Base-by-base conservation (phyloP, 2,113 vertebrate species). In the Prolemur simus region DNA sequence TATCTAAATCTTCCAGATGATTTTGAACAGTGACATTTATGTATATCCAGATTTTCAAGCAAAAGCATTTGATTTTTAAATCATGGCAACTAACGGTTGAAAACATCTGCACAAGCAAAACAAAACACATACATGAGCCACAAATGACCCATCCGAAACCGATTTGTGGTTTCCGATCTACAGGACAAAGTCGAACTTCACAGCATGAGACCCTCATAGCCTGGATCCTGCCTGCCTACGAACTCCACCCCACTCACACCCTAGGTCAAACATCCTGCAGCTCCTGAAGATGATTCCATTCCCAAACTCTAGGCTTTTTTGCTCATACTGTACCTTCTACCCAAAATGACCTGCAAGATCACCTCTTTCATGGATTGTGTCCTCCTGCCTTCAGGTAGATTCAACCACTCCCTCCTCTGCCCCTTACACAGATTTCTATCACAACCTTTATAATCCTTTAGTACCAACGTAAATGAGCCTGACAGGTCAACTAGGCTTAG, bases 21-120 rank as follows among this genome's bases (percentile, higher is more conserved):
- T 32, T 52, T 0, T 81, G 25, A 81, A 27, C 34, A 17, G 39
- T 9, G 5, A 68, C 15, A 6, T 85, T 92, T 54, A 17, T 21
- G 27, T 12, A 34, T 6, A 34, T 6, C 23, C 64, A 86, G 9
- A 66, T 69, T 73, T 64, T 81, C 80, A 60, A 88, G 34, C 60
- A 25, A 69, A 87, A 95, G 54, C 58, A 63, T 39, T 66, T 87
- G n/a, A 82, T 52, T 82, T 81, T 89, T 76, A 81, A 90, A 54
- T 82, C 29, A 9, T 63, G 37, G 29, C 49, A 82, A 42, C 29
- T 68, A 25, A 76, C 21, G n/a, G 76, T 15, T 47, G 29, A 17
- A 63, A 90, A 76, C 58, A n/a, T 68, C 49, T n/a, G 37, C 7
- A 66, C 17, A 78, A 52, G 82, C 18, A 25, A 89, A 89, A 92